Base-by-base conservation (phyloP, 2,797 vertebrate genomes). In the Enteromius fasciolatus region DNA sequence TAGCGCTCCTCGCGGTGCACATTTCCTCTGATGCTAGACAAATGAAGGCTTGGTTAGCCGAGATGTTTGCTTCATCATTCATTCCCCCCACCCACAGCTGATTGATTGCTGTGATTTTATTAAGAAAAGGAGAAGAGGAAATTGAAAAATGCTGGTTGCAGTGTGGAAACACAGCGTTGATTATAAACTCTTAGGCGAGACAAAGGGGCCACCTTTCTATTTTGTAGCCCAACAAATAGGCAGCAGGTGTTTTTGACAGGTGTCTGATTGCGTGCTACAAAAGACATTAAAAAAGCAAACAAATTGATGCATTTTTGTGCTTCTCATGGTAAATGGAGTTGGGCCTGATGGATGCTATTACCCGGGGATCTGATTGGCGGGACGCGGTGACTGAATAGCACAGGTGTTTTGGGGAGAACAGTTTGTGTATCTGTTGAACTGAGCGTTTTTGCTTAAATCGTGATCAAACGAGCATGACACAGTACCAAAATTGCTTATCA, bases 71-170 rank as follows among this genome's bases (percentile, higher is more conserved):
- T 94, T 94, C 92, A 92, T 91, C 87, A 87, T 92, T 92, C 89
- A 83, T 81, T 83, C 50, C 25, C 73, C 69, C 91, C 88, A 90
- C 88, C 72, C 80, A 88, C 64, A 85, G 86, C 92, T 94, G 94
- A 94, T 94, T 94, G 93, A 95, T 94, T 92, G 92, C 93, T 89
- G 91, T 91, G 93, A 94, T 94, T 94, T 94, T 92, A 94, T 92
- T 93, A 91, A 92, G 92, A 94, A 94, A 94, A 86, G 89, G 92
- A 90, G 92, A 94, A 94, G 92, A 90, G 93, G 92, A 94, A 94
- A 95, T 94, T 94, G 94, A 94, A 94, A 94, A 95, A 94, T 93
- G 93, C 92, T 88, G 88, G 87, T 85, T 86, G 90, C 91, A 93
- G 93, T 93, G 94, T 94, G 93, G 90, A 94, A 94, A 93, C 92